A percentile compares a stretch with the other conserved stretches of the same genome.
Conservation (phyloP, 2,797 vertebrate species). For the Tapera naevia region DNA sequence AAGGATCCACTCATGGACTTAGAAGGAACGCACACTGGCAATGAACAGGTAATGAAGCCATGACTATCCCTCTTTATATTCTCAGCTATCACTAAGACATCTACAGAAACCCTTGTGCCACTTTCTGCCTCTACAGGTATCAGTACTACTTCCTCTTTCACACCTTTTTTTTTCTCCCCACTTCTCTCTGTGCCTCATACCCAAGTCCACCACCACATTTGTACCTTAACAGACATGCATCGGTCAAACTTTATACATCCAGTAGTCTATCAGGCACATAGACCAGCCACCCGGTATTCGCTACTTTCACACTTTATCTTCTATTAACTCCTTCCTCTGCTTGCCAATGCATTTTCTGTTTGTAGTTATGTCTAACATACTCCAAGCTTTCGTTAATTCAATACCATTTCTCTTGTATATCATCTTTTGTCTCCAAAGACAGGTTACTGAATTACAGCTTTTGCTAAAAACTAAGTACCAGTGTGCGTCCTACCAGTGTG, state of each 20-base stretch:
- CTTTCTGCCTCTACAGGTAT: not conserved
- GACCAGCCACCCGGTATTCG: not conserved
- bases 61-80: not conserved
- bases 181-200: not conserved
- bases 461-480: not conserved
- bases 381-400: not conserved
- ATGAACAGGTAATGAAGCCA: not conserved
- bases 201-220: not conserved
- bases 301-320: not conserved
- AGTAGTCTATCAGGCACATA: not conserved
- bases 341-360: not conserved
- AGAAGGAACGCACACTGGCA: not conserved
- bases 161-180: not conserved
- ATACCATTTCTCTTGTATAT: accelerated
- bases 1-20: not conserved
- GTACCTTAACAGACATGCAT: not conserved
- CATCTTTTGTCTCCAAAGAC: not conserved
- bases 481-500: accelerated
- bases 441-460: not conserved
- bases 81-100: not conserved
- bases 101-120: not conserved
- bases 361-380: not conserved
- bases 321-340: not conserved
- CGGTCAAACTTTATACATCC: not conserved
- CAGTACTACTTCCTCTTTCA: not conserved